Base-by-base conservation (phyloP, 2,888 invertebrate genomes). In the Apodemia zela region DNA sequence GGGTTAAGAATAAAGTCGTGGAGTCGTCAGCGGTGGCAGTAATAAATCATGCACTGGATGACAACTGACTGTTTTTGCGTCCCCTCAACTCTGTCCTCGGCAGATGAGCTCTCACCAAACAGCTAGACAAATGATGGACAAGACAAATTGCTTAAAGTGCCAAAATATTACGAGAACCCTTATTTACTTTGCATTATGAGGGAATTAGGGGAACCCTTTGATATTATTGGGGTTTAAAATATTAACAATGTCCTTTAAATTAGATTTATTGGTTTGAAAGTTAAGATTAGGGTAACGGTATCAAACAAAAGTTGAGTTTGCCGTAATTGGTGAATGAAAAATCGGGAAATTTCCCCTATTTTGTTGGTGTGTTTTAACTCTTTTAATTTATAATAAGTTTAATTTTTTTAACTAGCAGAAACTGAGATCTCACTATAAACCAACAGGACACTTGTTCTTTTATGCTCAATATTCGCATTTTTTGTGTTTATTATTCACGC, bases 111-210 rank as follows among this genome's bases (percentile, higher is more conserved):
- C 76, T 80, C 83, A 83, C 21, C 82, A 42, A 42, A 42, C 42
- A 80, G 72, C 73, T 73, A 79, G 80, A 83, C 84, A 81, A 85
- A 84, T 84, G 82, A 84, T 78, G 72, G 76, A 74, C 75, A 73
- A 81, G 84, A 83, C 79, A 84, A 85, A 85, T 84, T 78, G 78
- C 77, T 75, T 73, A 72, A 35, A 77, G 74, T 72, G 78, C 69
- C 75, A 72, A 77, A 79, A 76, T 77, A 74, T 78, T 58, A 60
- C 21, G 51, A 21, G 51, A 51, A 15, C 18, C 51, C 51, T 51
- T 51, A 62, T 38, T 61, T 38, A 15, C 54, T 57, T 62, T 62
- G 57, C 62, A 57, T 54, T 62, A 61, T 60, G 66, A 63, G 76
- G 77, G 77, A 75, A 18, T 51, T 21, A 51, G 25, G 33, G 17